Conservation (phyloP, 2,888 invertebrate species). For the Hyles lineata region DNA sequence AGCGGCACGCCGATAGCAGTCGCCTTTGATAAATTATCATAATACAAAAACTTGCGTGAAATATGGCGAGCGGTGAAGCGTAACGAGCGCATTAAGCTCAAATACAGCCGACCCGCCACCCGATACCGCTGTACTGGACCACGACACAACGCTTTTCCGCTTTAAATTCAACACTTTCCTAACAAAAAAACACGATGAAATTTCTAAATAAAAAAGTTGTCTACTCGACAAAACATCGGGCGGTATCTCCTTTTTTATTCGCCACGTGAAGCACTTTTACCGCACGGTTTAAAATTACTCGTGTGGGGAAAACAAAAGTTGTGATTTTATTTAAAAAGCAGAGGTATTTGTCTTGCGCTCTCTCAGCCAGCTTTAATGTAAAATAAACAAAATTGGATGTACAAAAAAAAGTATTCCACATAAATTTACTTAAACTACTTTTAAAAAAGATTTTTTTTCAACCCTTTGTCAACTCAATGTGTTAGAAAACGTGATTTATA, state of each 20-base stretch:
- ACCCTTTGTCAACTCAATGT: no score
- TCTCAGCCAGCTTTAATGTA: neutral
- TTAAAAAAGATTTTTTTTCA: no score
- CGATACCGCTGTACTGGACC: neutral
- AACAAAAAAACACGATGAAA: constrained; percentile 1
- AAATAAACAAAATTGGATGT: neutral
- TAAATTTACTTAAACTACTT: no score
- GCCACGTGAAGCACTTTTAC: neutral
- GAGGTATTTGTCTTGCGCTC: neutral
- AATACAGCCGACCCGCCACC: constrained; percentile 9
- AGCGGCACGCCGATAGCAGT: neutral
- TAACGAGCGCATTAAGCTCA: constrained; percentile 7
- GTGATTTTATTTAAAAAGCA: neutral
- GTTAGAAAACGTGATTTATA: no score
- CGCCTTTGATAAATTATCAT: constrained; percentile 14
- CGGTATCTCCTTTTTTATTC: neutral
- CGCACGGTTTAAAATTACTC: constrained; percentile 5
- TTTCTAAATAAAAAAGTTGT: constrained; percentile 17
- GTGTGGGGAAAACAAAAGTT: constrained; percentile 13
- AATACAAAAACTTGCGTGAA: constrained; percentile 18
- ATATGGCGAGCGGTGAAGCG: constrained; percentile 8
- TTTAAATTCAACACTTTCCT: neutral
- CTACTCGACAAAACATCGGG: neutral
- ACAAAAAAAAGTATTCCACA: neutral
- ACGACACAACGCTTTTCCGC: neutral